Evolutionary conservation across 2,888 invertebrate genomes (phyloP).

Genomic region (Aleiodes alternator): DNA sequence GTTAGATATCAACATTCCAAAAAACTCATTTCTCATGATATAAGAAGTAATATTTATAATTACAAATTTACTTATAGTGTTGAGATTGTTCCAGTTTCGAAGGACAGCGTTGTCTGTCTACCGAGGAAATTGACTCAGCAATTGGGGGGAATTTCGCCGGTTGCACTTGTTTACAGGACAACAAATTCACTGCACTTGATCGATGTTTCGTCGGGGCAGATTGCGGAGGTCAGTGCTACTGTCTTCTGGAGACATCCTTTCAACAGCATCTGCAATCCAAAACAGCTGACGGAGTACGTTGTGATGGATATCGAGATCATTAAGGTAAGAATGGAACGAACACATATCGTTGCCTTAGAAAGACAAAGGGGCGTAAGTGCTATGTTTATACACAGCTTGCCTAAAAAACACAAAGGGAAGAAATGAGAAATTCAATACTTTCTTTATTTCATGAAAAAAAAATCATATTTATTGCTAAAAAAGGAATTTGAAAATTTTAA

Average conservation of each 20-base stretch:
- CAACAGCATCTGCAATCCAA: slow-evolving; percentile 90
- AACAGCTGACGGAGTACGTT: slow-evolving; percentile 92
- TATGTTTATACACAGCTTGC: too few relatives aligned
- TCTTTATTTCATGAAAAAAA: too few relatives aligned
- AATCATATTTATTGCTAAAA: too few relatives aligned
- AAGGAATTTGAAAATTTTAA: too few relatives aligned
- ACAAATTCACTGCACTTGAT: slow-evolving; percentile 94
- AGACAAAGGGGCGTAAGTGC: too few relatives aligned
- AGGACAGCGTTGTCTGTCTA: slow-evolving; percentile 94
- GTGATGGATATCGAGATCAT: slow-evolving; percentile 96
- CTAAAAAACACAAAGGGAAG: too few relatives aligned
- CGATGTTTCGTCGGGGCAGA: slow-evolving; percentile 91
- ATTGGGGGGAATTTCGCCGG: slow-evolving; percentile 90
- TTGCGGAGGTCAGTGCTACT: slow-evolving; percentile 88
- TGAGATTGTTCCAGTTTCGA: slow-evolving; percentile 97
- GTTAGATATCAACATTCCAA: slow-evolving; percentile 93
- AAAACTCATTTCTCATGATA: slow-evolving; percentile 97
- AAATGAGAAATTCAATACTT: too few relatives aligned
- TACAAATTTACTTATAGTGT: slow-evolving; percentile 96
- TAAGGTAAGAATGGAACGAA: slow-evolving; percentile 52
- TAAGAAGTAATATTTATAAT: slow-evolving; percentile 96
- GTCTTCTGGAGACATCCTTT: slow-evolving; percentile 93
- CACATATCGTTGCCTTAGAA: too few relatives aligned
- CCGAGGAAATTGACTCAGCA: slow-evolving; percentile 90
- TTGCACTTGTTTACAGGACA: slow-evolving; percentile 92